Conservation (phyloP, 92 coral and sea anemone genomes). For the Porites lobata region DNA sequence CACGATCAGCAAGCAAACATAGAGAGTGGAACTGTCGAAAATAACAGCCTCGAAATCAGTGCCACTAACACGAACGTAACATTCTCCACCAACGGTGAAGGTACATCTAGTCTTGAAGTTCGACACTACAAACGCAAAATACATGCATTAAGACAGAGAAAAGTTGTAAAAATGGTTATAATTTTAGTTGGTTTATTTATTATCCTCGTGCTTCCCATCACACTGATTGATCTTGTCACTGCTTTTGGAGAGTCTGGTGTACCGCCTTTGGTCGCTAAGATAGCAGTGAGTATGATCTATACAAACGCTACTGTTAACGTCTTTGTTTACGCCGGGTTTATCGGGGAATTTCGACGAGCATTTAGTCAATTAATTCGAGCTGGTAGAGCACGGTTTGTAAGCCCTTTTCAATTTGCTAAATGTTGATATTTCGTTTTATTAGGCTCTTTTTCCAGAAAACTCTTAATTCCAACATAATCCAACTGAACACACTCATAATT, state of each 20-base stretch:
- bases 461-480: no score
- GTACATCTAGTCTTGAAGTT: no score
- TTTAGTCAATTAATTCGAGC: slow-evolving; percentile 39
- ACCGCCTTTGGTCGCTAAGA: slow-evolving; percentile 47
- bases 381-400: slow-evolving; percentile 4
- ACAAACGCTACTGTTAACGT: slow-evolving; percentile 74
- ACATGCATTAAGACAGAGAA: slow-evolving; percentile 50
- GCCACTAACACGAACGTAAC: background rate
- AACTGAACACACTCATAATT: no score
- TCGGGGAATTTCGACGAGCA: slow-evolving; percentile 74
- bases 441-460: background rate
- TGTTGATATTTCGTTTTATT: background rate
- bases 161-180: slow-evolving; percentile 59
- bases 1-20: slow-evolving; percentile 50
- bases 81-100: no score
- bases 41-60: background rate
- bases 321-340: slow-evolving; percentile 77
- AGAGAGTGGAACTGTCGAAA: slow-evolving; percentile 3
- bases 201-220: slow-evolving; percentile 71
- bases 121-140: slow-evolving; percentile 1
- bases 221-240: slow-evolving; percentile 60
- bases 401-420: background rate
- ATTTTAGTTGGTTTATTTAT: slow-evolving; percentile 63
- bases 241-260: slow-evolving; percentile 33
- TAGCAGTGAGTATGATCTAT: slow-evolving; percentile 78